Conservation (phyloP, 2,113 vertebrate genomes). For the Alligator sinensis region DNA sequence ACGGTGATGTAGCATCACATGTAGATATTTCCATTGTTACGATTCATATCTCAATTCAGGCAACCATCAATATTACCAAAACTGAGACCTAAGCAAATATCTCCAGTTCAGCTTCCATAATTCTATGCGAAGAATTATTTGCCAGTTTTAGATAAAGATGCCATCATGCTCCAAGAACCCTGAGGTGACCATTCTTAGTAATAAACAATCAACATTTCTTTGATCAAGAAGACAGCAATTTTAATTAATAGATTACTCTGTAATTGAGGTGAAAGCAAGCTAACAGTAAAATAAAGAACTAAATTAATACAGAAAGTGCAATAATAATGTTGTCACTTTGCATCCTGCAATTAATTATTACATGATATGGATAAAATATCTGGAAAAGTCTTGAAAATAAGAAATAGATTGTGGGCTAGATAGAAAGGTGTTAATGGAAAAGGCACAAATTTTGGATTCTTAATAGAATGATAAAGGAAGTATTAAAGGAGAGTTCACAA, state of each 20-base stretch:
- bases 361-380: conserved; percentile 12
- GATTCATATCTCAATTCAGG: background rate
- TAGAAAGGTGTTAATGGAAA: background rate
- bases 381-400: background rate
- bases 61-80: background rate
- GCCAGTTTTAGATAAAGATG: conserved; percentile 59
- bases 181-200: conserved; percentile 36
- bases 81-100: background rate
- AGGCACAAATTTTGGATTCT: background rate
- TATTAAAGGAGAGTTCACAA: background rate
- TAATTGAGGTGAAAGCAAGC: conserved; percentile 46
- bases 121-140: conserved; percentile 53
- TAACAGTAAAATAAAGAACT: conserved; percentile 59
- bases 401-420: background rate
- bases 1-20: no score
- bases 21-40: no score
- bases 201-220: conserved; percentile 63
- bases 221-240: conserved; percentile 47
- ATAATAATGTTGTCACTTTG: conserved; percentile 26
- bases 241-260: conserved; percentile 48
- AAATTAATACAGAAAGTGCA: conserved; percentile 38
- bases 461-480: background rate
- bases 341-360: background rate
- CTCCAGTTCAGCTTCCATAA: background rate
- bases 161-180: conserved; percentile 66